phyloP scores from a whole-genome alignment of 2,113 vertebrate genomes.

The Syngnathoides biaculeatus region DNA sequence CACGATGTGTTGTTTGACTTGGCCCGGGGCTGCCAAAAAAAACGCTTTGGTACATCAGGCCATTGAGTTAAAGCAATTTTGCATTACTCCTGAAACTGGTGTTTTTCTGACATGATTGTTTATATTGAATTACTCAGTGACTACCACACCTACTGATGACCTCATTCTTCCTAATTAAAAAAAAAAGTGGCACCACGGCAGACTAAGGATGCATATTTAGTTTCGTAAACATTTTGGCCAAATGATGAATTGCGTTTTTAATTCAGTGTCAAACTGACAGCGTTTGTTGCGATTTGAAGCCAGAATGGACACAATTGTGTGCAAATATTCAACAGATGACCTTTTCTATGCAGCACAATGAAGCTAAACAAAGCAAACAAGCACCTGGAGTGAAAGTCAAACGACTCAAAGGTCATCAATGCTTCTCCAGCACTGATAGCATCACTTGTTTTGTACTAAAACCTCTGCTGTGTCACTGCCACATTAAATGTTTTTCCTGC shows the following conservation, averaged over 20 bases:
- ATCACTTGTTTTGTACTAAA: constrained; percentile 30
- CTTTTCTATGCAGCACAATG: constrained; percentile 52
- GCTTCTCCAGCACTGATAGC: constrained; percentile 45
- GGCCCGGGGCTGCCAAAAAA: too few relatives aligned
- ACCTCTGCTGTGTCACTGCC: constrained; percentile 9
- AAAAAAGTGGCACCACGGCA: too few relatives aligned
- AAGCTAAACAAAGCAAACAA: constrained; percentile 49
- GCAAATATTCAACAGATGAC: constrained; percentile 51
- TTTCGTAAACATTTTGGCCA: too few relatives aligned
- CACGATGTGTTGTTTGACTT: too few relatives aligned
- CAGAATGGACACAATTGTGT: constrained; percentile 11
- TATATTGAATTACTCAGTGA: too few relatives aligned
- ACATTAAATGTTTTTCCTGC: constrained; percentile 19
- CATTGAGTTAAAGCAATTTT: too few relatives aligned
- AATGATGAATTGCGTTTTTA: background rate
- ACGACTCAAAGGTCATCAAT: constrained; percentile 63
- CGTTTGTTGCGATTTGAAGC: constrained; percentile 31
- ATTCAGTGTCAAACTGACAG: constrained; percentile 6
- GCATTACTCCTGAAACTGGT: too few relatives aligned
- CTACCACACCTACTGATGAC: too few relatives aligned
- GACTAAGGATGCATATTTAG: too few relatives aligned
- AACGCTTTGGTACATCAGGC: too few relatives aligned
- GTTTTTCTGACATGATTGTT: too few relatives aligned
- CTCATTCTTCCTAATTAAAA: too few relatives aligned
- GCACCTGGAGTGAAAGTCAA: constrained; percentile 41